Percentiles rank a stretch among this genome's conserved stretches.
phyloP scores from a whole-genome alignment of 2,888 invertebrate genomes.

The Elegia similella region DNA sequence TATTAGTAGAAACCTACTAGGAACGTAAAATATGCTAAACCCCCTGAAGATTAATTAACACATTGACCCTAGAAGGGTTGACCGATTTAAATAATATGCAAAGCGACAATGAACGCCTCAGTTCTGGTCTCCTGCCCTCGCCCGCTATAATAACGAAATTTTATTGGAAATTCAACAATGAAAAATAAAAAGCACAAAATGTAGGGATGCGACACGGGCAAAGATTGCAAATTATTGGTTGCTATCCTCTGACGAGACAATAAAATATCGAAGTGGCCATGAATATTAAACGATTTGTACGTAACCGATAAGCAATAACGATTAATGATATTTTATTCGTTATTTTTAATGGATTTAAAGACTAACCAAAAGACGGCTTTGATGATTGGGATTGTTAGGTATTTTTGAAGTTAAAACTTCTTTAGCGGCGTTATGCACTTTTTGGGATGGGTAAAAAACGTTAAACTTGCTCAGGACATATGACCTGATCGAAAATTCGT shows the following conservation, averaged over 20 bases:
- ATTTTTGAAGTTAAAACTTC: no score
- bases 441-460: no score
- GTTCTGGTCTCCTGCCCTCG: constrained; percentile 3
- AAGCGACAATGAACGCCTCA: constrained; percentile 21
- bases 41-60: constrained; percentile 21
- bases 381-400: no score
- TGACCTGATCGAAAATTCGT: no score
- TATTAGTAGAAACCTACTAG: no score
- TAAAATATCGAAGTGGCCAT: background rate
- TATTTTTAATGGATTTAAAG: no score
- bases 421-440: no score
- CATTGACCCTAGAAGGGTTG: constrained; percentile 19
- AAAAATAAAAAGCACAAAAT: constrained; percentile 19
- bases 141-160: constrained; percentile 16
- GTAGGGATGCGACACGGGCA: constrained; percentile 6
- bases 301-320: background rate
- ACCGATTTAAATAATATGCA: constrained; percentile 25
- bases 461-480: no score
- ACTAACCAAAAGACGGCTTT: no score
- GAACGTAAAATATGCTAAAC: constrained; percentile 22
- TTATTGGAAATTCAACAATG: constrained; percentile 17
- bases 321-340: background rate
- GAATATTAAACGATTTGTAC: background rate
- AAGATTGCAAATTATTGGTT: constrained; percentile 14
- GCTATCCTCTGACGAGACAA: background rate